phyloP scores from a whole-genome alignment of 1,140 invertebrate genomes.

The Zaprionus ornatus region DNA sequence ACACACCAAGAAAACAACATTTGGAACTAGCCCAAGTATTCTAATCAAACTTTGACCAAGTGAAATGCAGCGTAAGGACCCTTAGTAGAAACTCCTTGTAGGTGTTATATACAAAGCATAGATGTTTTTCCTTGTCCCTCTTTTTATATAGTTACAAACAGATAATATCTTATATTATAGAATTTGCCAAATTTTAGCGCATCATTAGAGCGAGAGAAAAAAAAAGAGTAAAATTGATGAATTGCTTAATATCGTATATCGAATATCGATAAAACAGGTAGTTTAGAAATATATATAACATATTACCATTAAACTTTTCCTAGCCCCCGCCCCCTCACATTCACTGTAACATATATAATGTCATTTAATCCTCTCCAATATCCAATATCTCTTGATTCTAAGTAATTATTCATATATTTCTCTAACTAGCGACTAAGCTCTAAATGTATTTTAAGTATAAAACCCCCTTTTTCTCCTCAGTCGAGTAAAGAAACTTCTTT shows the following conservation, averaged over 20 bases:
- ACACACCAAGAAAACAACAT: not conserved
- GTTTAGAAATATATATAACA: slow-evolving; percentile 17
- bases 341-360: slow-evolving; percentile 40
- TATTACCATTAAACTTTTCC: slow-evolving; percentile 11
- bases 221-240: slow-evolving; percentile 24
- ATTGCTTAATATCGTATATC: slow-evolving; percentile 47
- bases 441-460: slow-evolving; percentile 52
- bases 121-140: slow-evolving; percentile 50
- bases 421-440: slow-evolving; percentile 41
- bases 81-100: slow-evolving; percentile 49
- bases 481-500: slow-evolving; percentile 63
- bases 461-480: slow-evolving; percentile 39
- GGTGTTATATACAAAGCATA: slow-evolving; percentile 38
- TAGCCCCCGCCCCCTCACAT: slow-evolving; percentile 26
- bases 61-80: slow-evolving; percentile 53
- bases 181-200: slow-evolving; percentile 77
- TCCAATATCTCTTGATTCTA: not conserved
- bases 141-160: slow-evolving; percentile 47
- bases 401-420: slow-evolving; percentile 29
- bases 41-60: slow-evolving; percentile 69
- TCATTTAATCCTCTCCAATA: slow-evolving; percentile 32
- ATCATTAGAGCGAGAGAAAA: slow-evolving; percentile 35
- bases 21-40: slow-evolving; percentile 43
- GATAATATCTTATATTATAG: slow-evolving; percentile 53
- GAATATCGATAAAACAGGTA: slow-evolving; percentile 52